Evolutionary conservation across 2,888 invertebrate species (phyloP), one percentile per base, ranked within the genome.

Genomic region (Coenonympha glycerion): DNA sequence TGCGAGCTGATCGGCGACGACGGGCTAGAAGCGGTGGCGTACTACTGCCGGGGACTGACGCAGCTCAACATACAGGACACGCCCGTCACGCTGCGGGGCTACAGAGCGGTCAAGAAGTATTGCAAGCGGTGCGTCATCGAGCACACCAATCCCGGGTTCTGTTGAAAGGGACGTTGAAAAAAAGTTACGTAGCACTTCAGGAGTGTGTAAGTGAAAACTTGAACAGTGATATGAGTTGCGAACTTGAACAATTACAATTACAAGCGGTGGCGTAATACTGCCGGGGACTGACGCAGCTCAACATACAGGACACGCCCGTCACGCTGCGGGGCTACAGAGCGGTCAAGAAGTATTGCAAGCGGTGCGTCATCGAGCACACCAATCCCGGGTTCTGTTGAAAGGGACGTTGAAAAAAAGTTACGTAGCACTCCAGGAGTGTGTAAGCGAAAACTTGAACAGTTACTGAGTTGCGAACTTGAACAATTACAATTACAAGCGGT

Each of bases 1-100:
- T 97, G 97, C 84, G 96, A 97, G 84, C 90, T 95, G 65, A 91
- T 97, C 22, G 96, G 96, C 2, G 97, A 97, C 74, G 90, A 93
- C 47, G 97, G 97, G 0, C 57, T 87, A 0, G 95, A 95, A 75
- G 92, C 93, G 46, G 91, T 97, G 6, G 96, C 97, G 0, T 95
- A 96, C 73, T 95, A 95, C 73, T 96, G 96, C 67, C 89, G 95
- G 33, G 95, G 95, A 0, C 85, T 97, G 30, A 95, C 95, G 49
- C 97, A 97, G 71, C 88, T 97, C 6, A 97, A 97, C 73, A 96
- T 97, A 57, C 96, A 97, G 69, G 97, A 97, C 76, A 97, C 97
- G 55, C 94, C 95, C 53, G 93, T 97, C 61, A 95, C 96, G 3
- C 83, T 95, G 36, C 92, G 96, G 62, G 96, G 96, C 0, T 97